Evolutionary conservation across 2,888 invertebrate species (phyloP).

Genomic region (Eudiplozoon nipponicum): DNA sequence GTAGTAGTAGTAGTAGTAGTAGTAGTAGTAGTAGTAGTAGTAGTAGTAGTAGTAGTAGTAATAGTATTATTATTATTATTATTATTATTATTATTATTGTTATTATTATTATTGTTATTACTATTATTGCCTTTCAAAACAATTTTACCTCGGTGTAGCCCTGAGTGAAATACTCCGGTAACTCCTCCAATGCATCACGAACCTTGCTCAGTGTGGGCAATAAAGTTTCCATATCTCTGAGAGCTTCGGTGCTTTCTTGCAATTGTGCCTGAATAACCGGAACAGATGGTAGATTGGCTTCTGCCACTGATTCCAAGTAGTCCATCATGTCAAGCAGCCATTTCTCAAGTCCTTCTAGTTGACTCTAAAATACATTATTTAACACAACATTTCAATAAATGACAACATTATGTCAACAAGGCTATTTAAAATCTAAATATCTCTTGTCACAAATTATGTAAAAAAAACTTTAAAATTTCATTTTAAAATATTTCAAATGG

Average conservation of each 20-base stretch:
- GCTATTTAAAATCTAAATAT: no score
- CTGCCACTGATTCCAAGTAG: constrained; percentile 8
- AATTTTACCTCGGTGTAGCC: not conserved
- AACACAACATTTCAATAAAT: no score
- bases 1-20: not conserved
- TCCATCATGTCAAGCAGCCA: constrained; percentile 10
- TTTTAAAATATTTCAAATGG: no score
- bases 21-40: not conserved
- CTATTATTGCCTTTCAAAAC: not conserved
- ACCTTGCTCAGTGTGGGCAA: constrained; percentile 9
- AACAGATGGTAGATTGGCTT: not conserved
- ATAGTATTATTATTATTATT: not conserved
- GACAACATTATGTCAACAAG: no score
- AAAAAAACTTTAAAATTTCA: no score
- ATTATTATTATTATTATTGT: constrained; percentile 1
- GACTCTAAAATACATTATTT: not conserved
- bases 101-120: constrained; percentile 1
- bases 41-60: not conserved
- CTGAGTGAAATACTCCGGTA: constrained; percentile 6
- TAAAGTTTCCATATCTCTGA: constrained; percentile 9
- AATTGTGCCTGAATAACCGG: constrained; percentile 5
- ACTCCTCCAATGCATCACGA: constrained; percentile 3
- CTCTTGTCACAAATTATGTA: no score
- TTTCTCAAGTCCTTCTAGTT: constrained; percentile 3
- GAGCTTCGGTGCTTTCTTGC: constrained; percentile 7